Conservation (phyloP, 2,888 invertebrate genomes). For the Drosophila merina region DNA sequence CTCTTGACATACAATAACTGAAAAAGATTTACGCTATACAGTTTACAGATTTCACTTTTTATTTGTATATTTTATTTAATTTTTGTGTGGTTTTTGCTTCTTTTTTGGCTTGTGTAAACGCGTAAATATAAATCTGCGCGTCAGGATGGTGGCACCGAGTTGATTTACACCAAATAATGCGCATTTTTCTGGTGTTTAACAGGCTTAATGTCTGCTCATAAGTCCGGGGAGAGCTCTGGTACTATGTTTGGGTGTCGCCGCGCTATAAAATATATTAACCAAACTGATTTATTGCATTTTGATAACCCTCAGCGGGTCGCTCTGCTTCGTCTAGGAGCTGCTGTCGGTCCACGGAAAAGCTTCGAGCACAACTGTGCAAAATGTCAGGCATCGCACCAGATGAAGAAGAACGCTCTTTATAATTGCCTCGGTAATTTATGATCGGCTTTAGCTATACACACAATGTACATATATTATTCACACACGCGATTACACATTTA, state of each 20-base stretch:
- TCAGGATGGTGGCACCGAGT: conserved; percentile 46
- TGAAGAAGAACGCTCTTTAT: conserved; percentile 47
- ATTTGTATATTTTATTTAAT: conserved; percentile 32
- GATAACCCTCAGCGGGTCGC: conserved; percentile 66
- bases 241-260: conserved; percentile 51
- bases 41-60: conserved; percentile 64
- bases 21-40: conserved; percentile 51
- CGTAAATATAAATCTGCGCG: conserved; percentile 63
- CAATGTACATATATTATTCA: conserved; percentile 7
- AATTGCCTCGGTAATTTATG: conserved; percentile 73
- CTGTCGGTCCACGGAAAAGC: conserved; percentile 47
- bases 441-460: conserved; percentile 38
- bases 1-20: conserved; percentile 49
- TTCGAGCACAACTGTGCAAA: conserved; percentile 59
- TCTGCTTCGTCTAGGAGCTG: conserved; percentile 35
- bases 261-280: conserved; percentile 67
- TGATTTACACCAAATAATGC: conserved; percentile 74
- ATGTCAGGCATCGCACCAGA: conserved; percentile 40
- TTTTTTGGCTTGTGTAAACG: conserved; percentile 42
- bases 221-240: conserved; percentile 26
- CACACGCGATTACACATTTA: conserved; percentile 49
- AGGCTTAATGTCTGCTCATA: conserved; percentile 76
- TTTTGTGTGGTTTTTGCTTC: neutral
- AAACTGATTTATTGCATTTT: conserved; percentile 78
- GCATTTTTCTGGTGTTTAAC: conserved; percentile 73